Evolutionary conservation across 2,888 invertebrate genomes (phyloP), one percentile per base, ranked within the genome.

Genomic region (Eupithecia subfuscata): DNA sequence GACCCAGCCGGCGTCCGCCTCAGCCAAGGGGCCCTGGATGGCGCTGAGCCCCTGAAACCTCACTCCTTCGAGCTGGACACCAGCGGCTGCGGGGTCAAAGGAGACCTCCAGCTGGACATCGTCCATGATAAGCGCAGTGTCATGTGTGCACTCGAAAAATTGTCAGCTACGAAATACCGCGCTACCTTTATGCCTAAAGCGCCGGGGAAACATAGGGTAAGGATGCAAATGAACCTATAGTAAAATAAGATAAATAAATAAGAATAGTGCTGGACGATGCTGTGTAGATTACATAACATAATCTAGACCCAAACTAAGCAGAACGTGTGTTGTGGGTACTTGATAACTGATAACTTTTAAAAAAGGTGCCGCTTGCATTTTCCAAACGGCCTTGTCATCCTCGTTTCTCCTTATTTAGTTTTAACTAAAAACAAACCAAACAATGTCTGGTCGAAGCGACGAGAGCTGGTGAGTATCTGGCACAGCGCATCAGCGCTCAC

Each of bases 1-100:
- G 99, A 99, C 91, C 98, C 99, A 0, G 97, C 98, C 64, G 98
- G 98, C 34, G 97, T 99, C 14, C 97, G 97, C 77, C 97, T 97
- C 0, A 96, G 97, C 75, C 85, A 89, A 5, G 93, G 94, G 0
- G 97, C 97, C 0, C 90, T 98, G 11, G 98, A 98, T 84, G 97
- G 97, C 4, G 98, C 98, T 11, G 96, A 97, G 85, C 98, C 98
- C 0, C 95, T 98, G 30, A 97, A 98, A 77, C 97, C 98, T 0
- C 98, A 98, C 87, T 97, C 97, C n/a, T 98, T 98, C 83, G 97
- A 97, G 83, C 86, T 96, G 78, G 96, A 96, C 85, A 96, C 96
- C 72, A 92, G 91, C 48, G 94, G 93, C 18, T 95, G 95, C 92
- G 90, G 97, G 11, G 98, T 98, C 70, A 96, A 96, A 71, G 99